These are phyloP conservation scores for Garrulus glandarius DNA, from an alignment of 2,797 vertebrate species.

Conservation along the genomic window DNA sequence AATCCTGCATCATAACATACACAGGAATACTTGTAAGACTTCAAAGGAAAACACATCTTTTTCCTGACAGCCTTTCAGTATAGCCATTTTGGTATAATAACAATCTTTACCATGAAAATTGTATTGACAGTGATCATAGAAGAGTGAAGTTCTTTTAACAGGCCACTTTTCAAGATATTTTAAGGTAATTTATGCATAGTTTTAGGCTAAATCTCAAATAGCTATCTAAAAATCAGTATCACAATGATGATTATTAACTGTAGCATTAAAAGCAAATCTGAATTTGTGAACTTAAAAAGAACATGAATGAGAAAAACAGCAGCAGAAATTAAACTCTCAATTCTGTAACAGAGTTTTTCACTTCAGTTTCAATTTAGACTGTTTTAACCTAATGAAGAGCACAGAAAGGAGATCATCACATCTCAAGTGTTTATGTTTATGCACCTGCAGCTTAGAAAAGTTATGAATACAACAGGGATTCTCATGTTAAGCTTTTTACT, in stretches of 20 bases:
- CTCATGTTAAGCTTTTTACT: conserved; percentile 9
- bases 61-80: conserved; percentile 8
- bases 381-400: not conserved
- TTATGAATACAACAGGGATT: not conserved
- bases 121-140: conserved; percentile 21
- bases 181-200: not conserved
- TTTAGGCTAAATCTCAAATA: not conserved
- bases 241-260: not conserved
- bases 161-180: conserved; percentile 23
- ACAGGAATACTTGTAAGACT: not conserved
- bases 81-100: not conserved
- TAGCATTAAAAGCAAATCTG: not conserved
- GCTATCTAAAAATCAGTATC: not conserved
- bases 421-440: conserved; percentile 13
- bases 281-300: not conserved
- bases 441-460: conserved; percentile 31
- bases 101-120: not conserved
- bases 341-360: not conserved
- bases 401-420: not conserved
- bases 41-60: conserved; percentile 32
- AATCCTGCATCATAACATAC: not conserved
- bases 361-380: not conserved
- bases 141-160: not conserved
- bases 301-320: not conserved
- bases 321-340: not conserved